phyloP scores from a whole-genome alignment of 2,797 vertebrate species.

The Amazona ochrocephala region DNA sequence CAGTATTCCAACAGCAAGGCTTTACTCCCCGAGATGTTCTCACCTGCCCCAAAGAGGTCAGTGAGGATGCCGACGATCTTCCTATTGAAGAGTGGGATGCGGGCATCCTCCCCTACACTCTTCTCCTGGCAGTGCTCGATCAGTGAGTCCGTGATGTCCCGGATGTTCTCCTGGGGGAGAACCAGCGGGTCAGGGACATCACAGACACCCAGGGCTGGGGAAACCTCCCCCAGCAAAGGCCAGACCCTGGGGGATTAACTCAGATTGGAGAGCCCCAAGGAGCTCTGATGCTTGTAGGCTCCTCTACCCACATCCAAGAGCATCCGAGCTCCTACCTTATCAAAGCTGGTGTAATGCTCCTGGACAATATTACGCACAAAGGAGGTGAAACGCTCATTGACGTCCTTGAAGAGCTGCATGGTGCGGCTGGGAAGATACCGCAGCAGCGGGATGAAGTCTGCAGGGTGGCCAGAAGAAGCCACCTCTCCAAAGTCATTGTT shows the following conservation, averaged over 20 bases:
- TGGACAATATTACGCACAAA: constrained; percentile 83
- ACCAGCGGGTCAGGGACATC: background rate
- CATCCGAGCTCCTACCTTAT: constrained; percentile 81
- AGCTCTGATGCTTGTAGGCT: background rate
- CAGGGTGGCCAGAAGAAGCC: constrained; percentile 79
- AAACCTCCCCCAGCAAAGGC: background rate
- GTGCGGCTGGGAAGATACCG: constrained; percentile 81
- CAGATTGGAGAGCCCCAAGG: background rate
- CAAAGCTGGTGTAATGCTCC: constrained; percentile 85
- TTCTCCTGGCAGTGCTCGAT: constrained; percentile 89
- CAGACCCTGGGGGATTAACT: background rate
- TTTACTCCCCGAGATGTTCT: background rate
- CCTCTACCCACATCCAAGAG: background rate
- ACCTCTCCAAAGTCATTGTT: constrained; percentile 83
- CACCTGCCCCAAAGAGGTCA: constrained; percentile 87
- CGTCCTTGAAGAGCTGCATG: constrained; percentile 79
- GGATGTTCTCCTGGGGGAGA: constrained; percentile 82
- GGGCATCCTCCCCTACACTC: constrained; percentile 81
- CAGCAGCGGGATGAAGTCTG: constrained; percentile 90
- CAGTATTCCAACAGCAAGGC: background rate
- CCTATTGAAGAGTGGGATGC: constrained; percentile 79
- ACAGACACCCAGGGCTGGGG: background rate
- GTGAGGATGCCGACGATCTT: constrained; percentile 85
- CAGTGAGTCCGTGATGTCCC: constrained; percentile 92
- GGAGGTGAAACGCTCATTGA: constrained; percentile 76